These are phyloP conservation scores for Potamarius usumacintae DNA, from an alignment of 2,113 vertebrate genomes.

Conservation along the genomic window DNA sequence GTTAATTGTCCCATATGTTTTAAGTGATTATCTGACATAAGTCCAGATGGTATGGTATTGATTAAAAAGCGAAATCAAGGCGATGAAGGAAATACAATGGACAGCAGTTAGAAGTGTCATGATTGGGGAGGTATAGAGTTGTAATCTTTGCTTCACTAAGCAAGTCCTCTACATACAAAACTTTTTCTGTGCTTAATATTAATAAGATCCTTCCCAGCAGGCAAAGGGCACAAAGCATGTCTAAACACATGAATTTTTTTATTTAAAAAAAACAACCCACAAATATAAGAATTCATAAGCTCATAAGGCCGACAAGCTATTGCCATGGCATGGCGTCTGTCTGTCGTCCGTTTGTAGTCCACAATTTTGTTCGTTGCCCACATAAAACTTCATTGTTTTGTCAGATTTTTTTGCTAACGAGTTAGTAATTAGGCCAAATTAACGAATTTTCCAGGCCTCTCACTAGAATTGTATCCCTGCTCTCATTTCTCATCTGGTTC, in stretches of 20 bases:
- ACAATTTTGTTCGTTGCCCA: too few relatives aligned
- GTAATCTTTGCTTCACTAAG: neutral
- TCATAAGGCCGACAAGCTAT: too few relatives aligned
- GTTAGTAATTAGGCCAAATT: too few relatives aligned
- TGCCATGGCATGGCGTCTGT: too few relatives aligned
- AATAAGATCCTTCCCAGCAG: neutral
- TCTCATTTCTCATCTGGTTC: too few relatives aligned
- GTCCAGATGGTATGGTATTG: neutral
- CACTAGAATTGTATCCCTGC: too few relatives aligned
- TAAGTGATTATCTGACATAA: neutral
- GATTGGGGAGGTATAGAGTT: neutral
- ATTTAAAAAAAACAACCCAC: too few relatives aligned
- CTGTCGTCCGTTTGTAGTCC: too few relatives aligned
- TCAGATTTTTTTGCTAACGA: too few relatives aligned
- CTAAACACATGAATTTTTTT: neutral
- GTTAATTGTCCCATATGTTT: neutral
- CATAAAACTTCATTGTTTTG: too few relatives aligned
- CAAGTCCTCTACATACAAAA: neutral
- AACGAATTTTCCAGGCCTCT: too few relatives aligned
- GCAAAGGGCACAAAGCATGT: neutral
- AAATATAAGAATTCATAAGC: too few relatives aligned
- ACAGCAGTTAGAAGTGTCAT: neutral
- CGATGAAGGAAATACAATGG: neutral
- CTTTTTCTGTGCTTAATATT: neutral
- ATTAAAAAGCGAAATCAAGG: neutral